Evolutionary conservation across 2,888 invertebrate species (phyloP), one percentile per base, ranked within the genome.

Genomic region (Erebia palarica): DNA sequence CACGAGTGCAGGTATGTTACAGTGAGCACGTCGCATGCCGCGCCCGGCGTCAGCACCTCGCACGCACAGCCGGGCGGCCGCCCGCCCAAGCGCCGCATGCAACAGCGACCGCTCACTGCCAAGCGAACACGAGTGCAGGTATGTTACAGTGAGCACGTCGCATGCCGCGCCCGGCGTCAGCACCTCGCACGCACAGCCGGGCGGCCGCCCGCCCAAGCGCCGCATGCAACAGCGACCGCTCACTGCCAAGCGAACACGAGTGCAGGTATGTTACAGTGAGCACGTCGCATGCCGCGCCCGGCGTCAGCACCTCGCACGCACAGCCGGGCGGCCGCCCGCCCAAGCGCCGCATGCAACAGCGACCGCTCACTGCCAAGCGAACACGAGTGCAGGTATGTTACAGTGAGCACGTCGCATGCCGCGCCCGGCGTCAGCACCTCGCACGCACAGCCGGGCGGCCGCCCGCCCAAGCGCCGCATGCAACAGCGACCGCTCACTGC

Each of bases 51-150:
- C 55, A 82, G 82, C 77, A 84, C 90, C 1, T 86, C 87, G 1
- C 86, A 86, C 73, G 82, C 90, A 58, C 90, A 90, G 65, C 84
- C 88, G 8, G 91, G 91, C 70, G 83, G 86, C 14, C 86, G 92
- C 42, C 89, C 91, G 1, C 76, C 82, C 60, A 93, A 93, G 76
- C 85, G 92, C 1, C 88, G 92, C 44, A 79, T 92, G 65, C 90
- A 91, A 75, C 81, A 88, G 63, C 83, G 92, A 18, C 88, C 89
- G 0, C 86, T 94, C 75, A 90, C 93, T 59, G 89, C 90, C 47
- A 95, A 95, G 80, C 84, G 95, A 75, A 93, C 94, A 1, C 85
- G 95, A 65, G 88, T 94, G 61, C 94, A 94, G 86, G 94, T 94
- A 83, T 16, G 65, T 57, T 67, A 70, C 47, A 55, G 63, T 65